These are phyloP conservation scores for Drosophila austrosaltans DNA, from an alignment of 2,888 invertebrate genomes.

Conservation along the genomic window DNA sequence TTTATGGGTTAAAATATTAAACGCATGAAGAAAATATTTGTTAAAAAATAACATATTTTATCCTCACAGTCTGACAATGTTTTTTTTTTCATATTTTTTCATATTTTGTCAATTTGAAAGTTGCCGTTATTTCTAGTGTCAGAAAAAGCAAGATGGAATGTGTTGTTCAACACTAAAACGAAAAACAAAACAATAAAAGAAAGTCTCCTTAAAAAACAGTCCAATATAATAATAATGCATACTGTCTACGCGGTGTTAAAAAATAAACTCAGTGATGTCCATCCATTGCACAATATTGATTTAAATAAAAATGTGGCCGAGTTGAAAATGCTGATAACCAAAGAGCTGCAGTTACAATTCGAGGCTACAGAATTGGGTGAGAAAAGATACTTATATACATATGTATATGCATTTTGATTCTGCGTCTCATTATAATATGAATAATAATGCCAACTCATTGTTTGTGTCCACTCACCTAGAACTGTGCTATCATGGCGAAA, in stretches of 20 bases:
- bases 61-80: no score
- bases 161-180: slow-evolving; percentile 21
- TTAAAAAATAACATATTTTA: no score
- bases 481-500: slow-evolving; percentile 87
- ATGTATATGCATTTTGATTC: not conserved
- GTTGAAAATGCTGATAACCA: slow-evolving; percentile 84
- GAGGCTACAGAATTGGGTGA: slow-evolving; percentile 85
- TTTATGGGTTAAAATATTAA: no score
- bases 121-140: not conserved
- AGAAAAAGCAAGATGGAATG: not conserved
- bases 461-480: slow-evolving; percentile 83
- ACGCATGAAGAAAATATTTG: no score
- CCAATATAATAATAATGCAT: slow-evolving; percentile 55
- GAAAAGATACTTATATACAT: slow-evolving; percentile 16
- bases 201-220: not conserved
- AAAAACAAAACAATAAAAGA: slow-evolving; percentile 35
- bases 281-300: slow-evolving; percentile 86
- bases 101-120: not conserved
- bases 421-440: slow-evolving; percentile 12
- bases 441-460: slow-evolving; percentile 60
- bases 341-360: slow-evolving; percentile 84
- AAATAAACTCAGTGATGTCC: slow-evolving; percentile 84
- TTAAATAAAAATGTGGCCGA: slow-evolving; percentile 85
- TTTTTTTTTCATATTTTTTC: no score
- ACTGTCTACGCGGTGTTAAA: slow-evolving; percentile 81